phyloP scores from a whole-genome alignment of 2,888 invertebrate genomes.

The Syrphus vitripennis region DNA sequence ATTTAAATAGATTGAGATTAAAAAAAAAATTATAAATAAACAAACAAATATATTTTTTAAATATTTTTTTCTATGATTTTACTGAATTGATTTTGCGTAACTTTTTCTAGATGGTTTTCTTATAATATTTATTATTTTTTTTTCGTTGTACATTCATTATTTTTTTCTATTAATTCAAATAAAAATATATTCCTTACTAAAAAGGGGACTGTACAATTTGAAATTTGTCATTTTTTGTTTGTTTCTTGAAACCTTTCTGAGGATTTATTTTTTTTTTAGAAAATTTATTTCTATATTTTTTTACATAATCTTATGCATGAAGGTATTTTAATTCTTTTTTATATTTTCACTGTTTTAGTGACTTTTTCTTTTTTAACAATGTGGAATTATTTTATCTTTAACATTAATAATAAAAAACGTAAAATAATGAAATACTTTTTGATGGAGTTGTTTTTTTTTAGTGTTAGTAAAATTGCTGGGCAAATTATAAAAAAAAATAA shows the following conservation, averaged over 20 bases:
- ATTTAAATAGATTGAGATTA: background rate
- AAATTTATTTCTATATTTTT: background rate
- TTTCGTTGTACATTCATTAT: constrained; percentile 58
- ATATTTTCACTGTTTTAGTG: background rate
- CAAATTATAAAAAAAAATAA: background rate
- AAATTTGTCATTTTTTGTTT: constrained; percentile 17
- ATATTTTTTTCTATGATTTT: constrained; percentile 14
- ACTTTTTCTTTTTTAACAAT: background rate
- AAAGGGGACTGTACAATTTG: constrained; percentile 60
- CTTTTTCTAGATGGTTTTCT: constrained; percentile 59
- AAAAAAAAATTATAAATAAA: constrained; percentile 21
- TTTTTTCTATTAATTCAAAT: constrained; percentile 25
- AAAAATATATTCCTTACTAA: constrained; percentile 35
- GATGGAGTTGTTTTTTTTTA: background rate
- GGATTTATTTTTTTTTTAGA: constrained; percentile 44
- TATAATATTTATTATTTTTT: constrained; percentile 15
- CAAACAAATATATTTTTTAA: background rate
- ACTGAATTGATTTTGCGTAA: constrained; percentile 46
- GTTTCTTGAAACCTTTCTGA: constrained; percentile 67
- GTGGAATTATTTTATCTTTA: background rate
- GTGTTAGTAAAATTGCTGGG: background rate
- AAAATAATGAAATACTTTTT: too few species aligned
- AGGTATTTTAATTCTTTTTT: background rate
- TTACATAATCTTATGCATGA: background rate
- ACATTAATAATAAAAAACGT: background rate